Conservation (phyloP, 2,888 invertebrate species). For the Pasiphila rectangulata region DNA sequence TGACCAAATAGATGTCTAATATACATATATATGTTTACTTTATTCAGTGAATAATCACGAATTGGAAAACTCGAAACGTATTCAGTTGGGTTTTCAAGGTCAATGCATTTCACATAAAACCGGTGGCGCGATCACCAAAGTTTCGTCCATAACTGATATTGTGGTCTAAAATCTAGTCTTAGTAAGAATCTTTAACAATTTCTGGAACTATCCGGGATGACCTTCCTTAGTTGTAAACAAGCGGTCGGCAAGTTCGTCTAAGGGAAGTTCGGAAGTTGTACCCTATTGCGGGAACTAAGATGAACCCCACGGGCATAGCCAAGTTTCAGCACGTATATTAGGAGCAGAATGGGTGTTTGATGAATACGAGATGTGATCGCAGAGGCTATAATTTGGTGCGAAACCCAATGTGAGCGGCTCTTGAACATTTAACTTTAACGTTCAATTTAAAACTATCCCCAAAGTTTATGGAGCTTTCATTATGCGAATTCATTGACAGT, state of each 20-base stretch:
- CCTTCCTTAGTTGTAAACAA: conserved; percentile 59
- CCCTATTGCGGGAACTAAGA: conserved; percentile 61
- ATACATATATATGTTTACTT: too few relatives aligned
- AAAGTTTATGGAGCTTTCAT: conserved; percentile 51
- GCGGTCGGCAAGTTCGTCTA: conserved; percentile 57
- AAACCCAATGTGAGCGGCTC: conserved; percentile 23
- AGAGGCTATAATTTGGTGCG: conserved; percentile 43
- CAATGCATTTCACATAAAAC: too few relatives aligned
- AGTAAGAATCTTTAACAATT: background rate
- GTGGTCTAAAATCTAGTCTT: too few relatives aligned
- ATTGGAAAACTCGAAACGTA: too few relatives aligned
- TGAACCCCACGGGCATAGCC: conserved; percentile 63
- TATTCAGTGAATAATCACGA: too few relatives aligned
- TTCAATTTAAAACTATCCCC: conserved; percentile 51
- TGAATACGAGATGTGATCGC: conserved; percentile 62
- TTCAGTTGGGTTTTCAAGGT: too few relatives aligned
- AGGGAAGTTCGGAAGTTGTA: conserved; percentile 56
- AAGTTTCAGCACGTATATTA: conserved; percentile 67
- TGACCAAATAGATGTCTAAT: too few relatives aligned
- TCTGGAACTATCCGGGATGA: conserved; percentile 35
- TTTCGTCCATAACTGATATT: too few relatives aligned
- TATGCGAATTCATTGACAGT: conserved; percentile 57
- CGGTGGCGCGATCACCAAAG: too few relatives aligned
- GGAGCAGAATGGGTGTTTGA: conserved; percentile 68
- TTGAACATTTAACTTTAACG: conserved; percentile 31